Evolutionary conservation across 92 coral and sea anemone genomes (phyloP).

Genomic region (Diadumene lineata): DNA sequence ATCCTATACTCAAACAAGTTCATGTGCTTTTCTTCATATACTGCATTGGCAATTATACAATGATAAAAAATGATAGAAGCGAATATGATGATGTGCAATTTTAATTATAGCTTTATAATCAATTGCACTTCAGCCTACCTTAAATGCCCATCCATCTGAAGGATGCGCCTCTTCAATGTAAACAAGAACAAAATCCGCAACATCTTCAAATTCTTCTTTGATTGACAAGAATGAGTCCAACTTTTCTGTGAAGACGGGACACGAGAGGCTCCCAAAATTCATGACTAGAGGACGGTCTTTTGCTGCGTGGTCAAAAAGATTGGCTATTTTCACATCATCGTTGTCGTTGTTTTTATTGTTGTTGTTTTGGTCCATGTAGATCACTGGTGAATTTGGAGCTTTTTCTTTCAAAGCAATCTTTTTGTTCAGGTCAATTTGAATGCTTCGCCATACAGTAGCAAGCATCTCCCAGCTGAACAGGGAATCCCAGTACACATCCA

Average conservation of each 20-base stretch:
- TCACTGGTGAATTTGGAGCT: constrained; percentile 70
- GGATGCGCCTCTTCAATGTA: constrained; percentile 96
- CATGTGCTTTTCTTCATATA: background rate
- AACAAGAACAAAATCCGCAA: constrained; percentile 88
- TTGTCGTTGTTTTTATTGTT: constrained; percentile 21
- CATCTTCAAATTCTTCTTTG: constrained; percentile 66
- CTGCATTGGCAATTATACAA: background rate
- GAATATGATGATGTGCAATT: background rate
- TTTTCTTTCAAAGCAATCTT: constrained; percentile 43
- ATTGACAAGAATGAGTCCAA: constrained; percentile 46
- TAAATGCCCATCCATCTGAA: constrained; percentile 90
- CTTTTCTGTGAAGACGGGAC: constrained; percentile 64
- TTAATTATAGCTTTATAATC: background rate
- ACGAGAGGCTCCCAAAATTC: constrained; percentile 72
- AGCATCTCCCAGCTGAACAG: constrained; percentile 77
- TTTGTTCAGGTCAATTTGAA: constrained; percentile 62
- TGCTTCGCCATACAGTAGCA: constrained; percentile 63
- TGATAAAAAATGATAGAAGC: background rate
- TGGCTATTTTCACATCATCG: constrained; percentile 29
- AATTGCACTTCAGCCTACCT: no score
- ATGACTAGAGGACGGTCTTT: constrained; percentile 61
- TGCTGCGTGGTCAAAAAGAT: constrained; percentile 53
- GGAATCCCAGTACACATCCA: constrained; percentile 79
- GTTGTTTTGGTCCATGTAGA: constrained; percentile 49
- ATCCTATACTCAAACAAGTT: background rate